Percentiles rank a stretch among this genome's conserved stretches.
Conservation (phyloP, 35 echinoderm and acorn worm species). For the Heliocidaris erythrogramma region DNA sequence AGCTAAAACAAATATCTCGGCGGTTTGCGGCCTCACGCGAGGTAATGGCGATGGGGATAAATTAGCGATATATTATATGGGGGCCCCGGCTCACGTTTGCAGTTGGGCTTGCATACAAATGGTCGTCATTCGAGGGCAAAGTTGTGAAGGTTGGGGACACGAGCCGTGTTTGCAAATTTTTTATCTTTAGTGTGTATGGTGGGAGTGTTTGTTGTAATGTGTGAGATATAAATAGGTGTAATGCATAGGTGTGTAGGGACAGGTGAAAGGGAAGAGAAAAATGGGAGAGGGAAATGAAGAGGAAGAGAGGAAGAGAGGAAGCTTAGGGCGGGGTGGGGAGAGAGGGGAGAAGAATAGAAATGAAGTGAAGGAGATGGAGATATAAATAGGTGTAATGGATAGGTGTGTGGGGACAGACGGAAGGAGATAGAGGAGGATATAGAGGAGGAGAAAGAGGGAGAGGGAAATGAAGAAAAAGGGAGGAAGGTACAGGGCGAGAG, state of each 20-base stretch:
- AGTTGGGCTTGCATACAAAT: neutral
- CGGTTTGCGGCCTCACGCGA: neutral
- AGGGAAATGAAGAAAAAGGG: neutral
- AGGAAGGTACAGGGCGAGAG: too few relatives aligned
- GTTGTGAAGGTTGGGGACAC: neutral
- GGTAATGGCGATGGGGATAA: slow-evolving; percentile 7
- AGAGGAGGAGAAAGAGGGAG: too few relatives aligned
- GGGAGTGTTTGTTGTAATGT: neutral
- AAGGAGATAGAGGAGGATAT: neutral
- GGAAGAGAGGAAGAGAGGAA: neutral
- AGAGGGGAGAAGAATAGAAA: neutral
- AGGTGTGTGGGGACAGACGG: too few relatives aligned
- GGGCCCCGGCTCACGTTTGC: slow-evolving; percentile 3
- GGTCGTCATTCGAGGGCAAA: neutral
- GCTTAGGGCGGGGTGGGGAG: neutral
- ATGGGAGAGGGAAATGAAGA: neutral
- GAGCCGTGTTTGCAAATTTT: neutral
- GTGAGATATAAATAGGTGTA: neutral
- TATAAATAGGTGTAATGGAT: too few relatives aligned
- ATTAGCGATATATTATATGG: slow-evolving; percentile 3
- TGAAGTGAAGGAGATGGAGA: too few relatives aligned
- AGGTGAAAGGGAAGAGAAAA: neutral
- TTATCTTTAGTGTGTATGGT: neutral
- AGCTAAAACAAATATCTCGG: neutral
- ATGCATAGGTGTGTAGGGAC: neutral